Conservation (phyloP, 2,888 invertebrate genomes). For the Bombylius discolor region DNA sequence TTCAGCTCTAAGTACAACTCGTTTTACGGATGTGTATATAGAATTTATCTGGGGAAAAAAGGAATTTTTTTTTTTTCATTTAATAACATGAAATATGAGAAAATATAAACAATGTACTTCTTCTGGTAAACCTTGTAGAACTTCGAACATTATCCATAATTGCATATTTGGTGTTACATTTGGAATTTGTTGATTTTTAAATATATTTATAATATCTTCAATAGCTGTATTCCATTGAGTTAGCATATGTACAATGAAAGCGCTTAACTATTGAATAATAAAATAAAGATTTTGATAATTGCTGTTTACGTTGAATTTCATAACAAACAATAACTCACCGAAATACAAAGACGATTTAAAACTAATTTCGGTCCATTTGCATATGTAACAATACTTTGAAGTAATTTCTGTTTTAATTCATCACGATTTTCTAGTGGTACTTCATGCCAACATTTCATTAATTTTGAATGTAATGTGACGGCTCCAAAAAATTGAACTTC, state of each 20-base stretch:
- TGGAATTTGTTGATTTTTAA: slow-evolving; percentile 44
- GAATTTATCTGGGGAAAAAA: slow-evolving; percentile 22
- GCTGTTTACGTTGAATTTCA: background rate
- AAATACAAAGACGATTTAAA: slow-evolving; percentile 72
- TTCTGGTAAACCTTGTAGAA: slow-evolving; percentile 75
- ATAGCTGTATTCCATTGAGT: slow-evolving; percentile 50
- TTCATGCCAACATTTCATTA: slow-evolving; percentile 78
- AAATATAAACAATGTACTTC: slow-evolving; percentile 46
- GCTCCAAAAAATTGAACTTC: slow-evolving; percentile 93
- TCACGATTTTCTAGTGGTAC: slow-evolving; percentile 68
- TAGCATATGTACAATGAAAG: slow-evolving; percentile 59
- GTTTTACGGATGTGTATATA: slow-evolving; percentile 32
- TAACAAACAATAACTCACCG: slow-evolving; percentile 41
- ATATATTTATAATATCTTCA: slow-evolving; percentile 56
- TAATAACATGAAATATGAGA: background rate
- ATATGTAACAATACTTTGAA: slow-evolving; percentile 64
- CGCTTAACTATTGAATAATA: slow-evolving; percentile 51
- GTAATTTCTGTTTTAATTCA: slow-evolving; percentile 59
- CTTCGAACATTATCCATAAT: slow-evolving; percentile 61
- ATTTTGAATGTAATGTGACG: slow-evolving; percentile 75
- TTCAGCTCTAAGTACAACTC: slow-evolving; percentile 28
- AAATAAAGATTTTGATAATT: background rate
- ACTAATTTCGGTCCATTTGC: slow-evolving; percentile 74
- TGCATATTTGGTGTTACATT: slow-evolving; percentile 47
- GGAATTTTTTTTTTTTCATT: background rate